Evolutionary conservation across 1,140 invertebrate species (phyloP), one percentile per base, ranked within the genome.

Genomic region (Drosophila parabipectinata): DNA sequence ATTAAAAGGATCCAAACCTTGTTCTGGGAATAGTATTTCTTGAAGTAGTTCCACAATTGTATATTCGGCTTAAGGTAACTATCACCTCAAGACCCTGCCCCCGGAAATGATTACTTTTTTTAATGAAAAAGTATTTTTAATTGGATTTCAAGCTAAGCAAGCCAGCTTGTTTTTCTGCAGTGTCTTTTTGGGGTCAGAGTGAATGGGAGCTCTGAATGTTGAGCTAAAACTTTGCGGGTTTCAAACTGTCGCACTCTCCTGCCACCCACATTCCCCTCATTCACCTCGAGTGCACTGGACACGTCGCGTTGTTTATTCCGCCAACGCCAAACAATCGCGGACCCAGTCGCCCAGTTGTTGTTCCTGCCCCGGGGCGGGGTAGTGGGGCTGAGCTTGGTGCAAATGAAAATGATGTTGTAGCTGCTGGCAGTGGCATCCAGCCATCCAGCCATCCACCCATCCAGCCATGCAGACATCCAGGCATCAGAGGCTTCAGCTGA

Each of bases 291-390:
- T 85, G 82, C 78, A 54, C 64, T 85, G 82, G 82, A 85, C 82
- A 85, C 58, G 82, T 77, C 82, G 82, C 74, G 82, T 87, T 87
- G 82, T 85, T 85, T 85, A 85, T 87, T 87, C 74, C 82, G 58
- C 82, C 78, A 87, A 87, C 82, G 82, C 74, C 78, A 87, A 85
- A 85, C 82, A 85, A 85, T 82, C 71, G 82, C 82, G 77, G 60
- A 74, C 63, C 64, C 61, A 61, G 45, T 41, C 60, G 63, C 28
- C 15, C 60, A n/a, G 64, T 79, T 73, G 79, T 75, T 67, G 28
- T 44, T 24, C 34, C n/a, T 34, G 62, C 21, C 30, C 44, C 24
- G 8, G 8, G 47, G 53, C 45, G 41, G 15, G 41, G 14, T 15
- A 21, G 12, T 6, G 8, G 14, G 7, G 0, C 12, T 15, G 14